A percentile compares a stretch with the other conserved stretches of the same genome.
Evolutionary conservation across 2,113 vertebrate species (phyloP).

Genomic region (Alethe castanea): DNA sequence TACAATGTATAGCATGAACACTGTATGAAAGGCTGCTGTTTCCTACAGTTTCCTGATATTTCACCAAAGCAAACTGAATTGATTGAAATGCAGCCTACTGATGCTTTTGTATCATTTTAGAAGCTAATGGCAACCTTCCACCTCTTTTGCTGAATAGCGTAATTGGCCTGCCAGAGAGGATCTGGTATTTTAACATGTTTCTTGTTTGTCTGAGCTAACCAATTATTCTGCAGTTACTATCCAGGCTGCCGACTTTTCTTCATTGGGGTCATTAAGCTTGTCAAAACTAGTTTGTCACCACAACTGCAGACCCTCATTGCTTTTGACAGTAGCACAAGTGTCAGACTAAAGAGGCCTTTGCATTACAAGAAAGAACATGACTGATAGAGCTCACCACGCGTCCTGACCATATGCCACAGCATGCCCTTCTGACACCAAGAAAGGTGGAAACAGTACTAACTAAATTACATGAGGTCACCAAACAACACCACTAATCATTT

Average conservation of each 20-base stretch:
- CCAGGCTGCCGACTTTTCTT: constrained; percentile 71
- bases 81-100: constrained; percentile 65
- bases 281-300: constrained; percentile 81
- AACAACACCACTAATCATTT: constrained; percentile 14
- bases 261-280: constrained; percentile 75
- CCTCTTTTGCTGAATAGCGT: constrained; percentile 63
- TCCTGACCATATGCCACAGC: constrained; percentile 10
- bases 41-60: constrained; percentile 46
- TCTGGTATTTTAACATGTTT: constrained; percentile 73
- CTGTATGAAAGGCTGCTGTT: constrained; percentile 67
- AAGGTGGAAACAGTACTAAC: constrained; percentile 37
- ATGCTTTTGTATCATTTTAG: constrained; percentile 70
- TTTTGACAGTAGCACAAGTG: constrained; percentile 73
- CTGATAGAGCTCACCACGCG: constrained; percentile 42
- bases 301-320: constrained; percentile 73
- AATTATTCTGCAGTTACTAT: constrained; percentile 75
- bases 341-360: constrained; percentile 66
- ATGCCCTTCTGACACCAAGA: constrained; percentile 30
- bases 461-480: constrained; percentile 12
- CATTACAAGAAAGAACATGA: constrained; percentile 67
- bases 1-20: constrained; percentile 24
- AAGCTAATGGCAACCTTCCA: constrained; percentile 73
- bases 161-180: constrained; percentile 73
- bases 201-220: constrained; percentile 71
- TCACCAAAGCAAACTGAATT: constrained; percentile 61